Base-by-base conservation (phyloP, 2,113 vertebrate species). In the Nymphicus hollandicus region DNA sequence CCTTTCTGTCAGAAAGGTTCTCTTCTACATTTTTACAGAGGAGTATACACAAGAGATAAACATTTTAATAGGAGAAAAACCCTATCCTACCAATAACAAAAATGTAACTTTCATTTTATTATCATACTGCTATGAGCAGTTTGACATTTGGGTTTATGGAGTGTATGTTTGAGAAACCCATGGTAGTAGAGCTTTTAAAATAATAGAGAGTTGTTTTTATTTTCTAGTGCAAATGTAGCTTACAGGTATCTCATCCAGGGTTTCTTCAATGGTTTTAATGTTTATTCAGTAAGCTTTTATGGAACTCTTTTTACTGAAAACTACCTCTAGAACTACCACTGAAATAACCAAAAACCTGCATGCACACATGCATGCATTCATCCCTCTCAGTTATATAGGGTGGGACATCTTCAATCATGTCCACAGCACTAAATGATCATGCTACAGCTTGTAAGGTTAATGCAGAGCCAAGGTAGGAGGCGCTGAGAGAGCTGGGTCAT, bases 271-370 rank as follows among this genome's bases (percentile, higher is more conserved):
- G 17, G 17, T 47, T 90, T 69, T 53, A 49, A 70, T 55, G 17
- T 93, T 92, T 81, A 47, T 78, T 73, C 69, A 80, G 10, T 27
- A 44, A 77, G 70, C 7, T 83, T 76, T 93, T 56, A 81, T 31
- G 27, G 35, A 64, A 64, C 20, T 16, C 13, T 39, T 49, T 58
- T 25, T 19, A 53, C 37, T 52, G 46, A 13, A 33, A 86, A 31
- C 27, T 44, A 52, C 49, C 27, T 73, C 39, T 41, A 41, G 47
- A 88, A 31, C 29, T 46, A 49, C 25, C 27, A 23, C 17, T 60
- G 72, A 39, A 90, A 56, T 28, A 50, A 55, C 33, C n/a, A 43
- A 3, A 20, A 68, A 65, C 9, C 23, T 17, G 39, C 46, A 47
- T 1, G 2, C 3, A 6, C 23, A 19, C 13, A 19, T 1, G 18